Conservation (phyloP, 2,888 invertebrate genomes). For the Spodoptera picta region DNA sequence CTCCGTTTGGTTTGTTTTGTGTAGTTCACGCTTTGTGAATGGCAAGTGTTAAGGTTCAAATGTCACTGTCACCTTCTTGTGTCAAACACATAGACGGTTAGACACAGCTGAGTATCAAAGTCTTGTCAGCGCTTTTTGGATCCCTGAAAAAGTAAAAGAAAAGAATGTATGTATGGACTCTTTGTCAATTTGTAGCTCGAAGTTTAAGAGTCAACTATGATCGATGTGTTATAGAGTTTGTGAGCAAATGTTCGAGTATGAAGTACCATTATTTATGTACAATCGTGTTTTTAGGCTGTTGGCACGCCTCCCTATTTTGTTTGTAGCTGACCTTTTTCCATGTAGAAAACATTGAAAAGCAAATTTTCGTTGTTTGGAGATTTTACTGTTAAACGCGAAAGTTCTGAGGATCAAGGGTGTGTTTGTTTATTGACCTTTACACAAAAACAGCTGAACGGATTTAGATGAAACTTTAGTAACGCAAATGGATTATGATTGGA, state of each 20-base stretch:
- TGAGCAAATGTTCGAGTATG: slow-evolving; percentile 39
- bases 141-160: slow-evolving; percentile 8
- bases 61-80: too few species aligned
- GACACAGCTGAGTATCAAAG: too few species aligned
- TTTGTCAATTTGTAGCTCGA: slow-evolving; percentile 46
- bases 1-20: too few species aligned
- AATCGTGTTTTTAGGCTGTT: slow-evolving; percentile 40
- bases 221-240: slow-evolving; percentile 48
- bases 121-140: background rate
- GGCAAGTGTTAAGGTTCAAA: too few species aligned
- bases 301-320: slow-evolving; percentile 21
- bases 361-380: slow-evolving; percentile 10
- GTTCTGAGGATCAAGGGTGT: too few species aligned
- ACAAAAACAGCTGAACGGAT: too few species aligned
- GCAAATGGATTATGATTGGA: too few species aligned
- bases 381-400: background rate
- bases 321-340: slow-evolving; percentile 13
- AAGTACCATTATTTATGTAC: slow-evolving; percentile 46
- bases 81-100: too few species aligned
- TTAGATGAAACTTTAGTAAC: too few species aligned
- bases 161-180: slow-evolving; percentile 17
- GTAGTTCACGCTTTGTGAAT: too few species aligned
- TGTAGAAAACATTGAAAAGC: slow-evolving; percentile 11
- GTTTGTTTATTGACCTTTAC: too few species aligned
- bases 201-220: slow-evolving; percentile 51